These are phyloP conservation scores for Suncus etruscus DNA, from an alignment of 2,113 vertebrate genomes.

Conservation along the genomic window DNA sequence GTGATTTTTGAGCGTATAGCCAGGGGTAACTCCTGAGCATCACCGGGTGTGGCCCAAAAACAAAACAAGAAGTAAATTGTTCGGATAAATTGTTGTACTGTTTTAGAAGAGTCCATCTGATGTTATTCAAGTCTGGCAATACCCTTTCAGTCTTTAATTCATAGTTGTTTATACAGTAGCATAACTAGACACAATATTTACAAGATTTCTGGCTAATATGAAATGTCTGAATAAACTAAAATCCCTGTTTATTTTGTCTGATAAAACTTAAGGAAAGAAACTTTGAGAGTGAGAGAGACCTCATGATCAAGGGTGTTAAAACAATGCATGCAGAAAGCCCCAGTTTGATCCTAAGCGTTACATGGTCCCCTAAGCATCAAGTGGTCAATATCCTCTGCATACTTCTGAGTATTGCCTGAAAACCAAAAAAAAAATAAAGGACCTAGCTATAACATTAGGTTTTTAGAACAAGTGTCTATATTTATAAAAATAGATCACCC, in stretches of 20 bases:
- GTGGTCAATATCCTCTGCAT: too few relatives aligned
- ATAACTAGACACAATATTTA: background rate
- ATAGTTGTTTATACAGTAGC: background rate
- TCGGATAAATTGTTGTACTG: background rate
- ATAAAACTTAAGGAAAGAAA: background rate
- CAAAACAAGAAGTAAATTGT: background rate
- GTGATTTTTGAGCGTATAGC: too few relatives aligned
- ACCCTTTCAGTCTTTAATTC: background rate
- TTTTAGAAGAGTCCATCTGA: background rate
- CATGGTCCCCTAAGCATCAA: too few relatives aligned
- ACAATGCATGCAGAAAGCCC: too few relatives aligned
- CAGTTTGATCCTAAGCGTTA: too few relatives aligned
- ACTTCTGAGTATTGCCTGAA: too few relatives aligned
- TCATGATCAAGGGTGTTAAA: too few relatives aligned
- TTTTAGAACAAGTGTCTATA: conserved; percentile 16
- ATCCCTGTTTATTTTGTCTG: background rate
- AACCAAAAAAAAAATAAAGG: too few relatives aligned
- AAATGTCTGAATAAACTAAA: background rate
- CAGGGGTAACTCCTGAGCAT: too few relatives aligned
- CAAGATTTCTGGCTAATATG: background rate
- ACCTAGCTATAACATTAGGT: background rate
- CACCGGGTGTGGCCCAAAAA: too few relatives aligned
- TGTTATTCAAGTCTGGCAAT: background rate
- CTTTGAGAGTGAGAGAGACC: background rate
- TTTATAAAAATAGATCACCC: conserved; percentile 17